These are phyloP conservation scores for Machaerirhynchus nigripectus DNA, from an alignment of 2,113 vertebrate genomes.

Conservation along the genomic window DNA sequence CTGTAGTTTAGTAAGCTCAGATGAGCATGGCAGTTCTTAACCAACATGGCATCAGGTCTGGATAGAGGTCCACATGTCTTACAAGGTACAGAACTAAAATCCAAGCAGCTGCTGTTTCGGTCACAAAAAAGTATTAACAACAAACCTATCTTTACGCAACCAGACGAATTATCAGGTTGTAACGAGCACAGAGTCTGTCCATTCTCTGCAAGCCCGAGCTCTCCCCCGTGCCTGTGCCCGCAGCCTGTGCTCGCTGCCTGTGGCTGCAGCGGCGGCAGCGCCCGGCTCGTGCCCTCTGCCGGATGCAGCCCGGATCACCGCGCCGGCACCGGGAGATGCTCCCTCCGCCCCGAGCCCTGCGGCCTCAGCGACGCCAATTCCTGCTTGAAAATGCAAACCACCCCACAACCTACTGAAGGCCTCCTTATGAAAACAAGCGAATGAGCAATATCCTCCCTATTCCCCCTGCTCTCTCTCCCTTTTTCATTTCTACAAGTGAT, in stretches of 20 bases:
- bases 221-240: too few species aligned
- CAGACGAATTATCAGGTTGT: rapidly evolving
- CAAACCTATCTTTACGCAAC: too few species aligned
- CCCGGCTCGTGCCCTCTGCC: neutral
- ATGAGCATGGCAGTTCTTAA: neutral
- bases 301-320: neutral
- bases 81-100: neutral
- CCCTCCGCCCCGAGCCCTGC: neutral
- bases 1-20: neutral
- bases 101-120: neutral
- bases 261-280: neutral
- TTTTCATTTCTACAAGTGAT: neutral
- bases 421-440: neutral
- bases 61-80: neutral
- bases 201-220: neutral
- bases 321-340: neutral
- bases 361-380: neutral
- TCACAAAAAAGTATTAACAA: neutral
- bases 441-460: neutral
- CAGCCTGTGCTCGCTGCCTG: neutral
- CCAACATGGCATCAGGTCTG: neutral
- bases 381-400: neutral
- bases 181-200: rapidly evolving
- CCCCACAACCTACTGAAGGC: rapidly evolving
- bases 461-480: neutral